Conservation (phyloP, 2,113 vertebrate genomes). For the Nothoprocta pentlandii region DNA sequence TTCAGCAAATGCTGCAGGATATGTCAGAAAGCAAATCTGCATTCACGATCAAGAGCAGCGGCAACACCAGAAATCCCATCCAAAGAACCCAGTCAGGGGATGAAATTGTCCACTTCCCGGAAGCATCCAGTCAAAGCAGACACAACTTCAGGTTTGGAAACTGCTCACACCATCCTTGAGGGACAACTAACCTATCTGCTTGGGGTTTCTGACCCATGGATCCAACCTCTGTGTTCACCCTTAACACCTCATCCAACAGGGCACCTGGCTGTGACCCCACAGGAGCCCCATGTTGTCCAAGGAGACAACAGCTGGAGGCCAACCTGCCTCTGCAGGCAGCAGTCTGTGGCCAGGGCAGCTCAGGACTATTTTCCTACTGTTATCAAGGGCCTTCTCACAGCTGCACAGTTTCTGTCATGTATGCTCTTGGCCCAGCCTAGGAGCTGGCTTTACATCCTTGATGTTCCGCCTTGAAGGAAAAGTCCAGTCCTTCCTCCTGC, state of each 20-base stretch:
- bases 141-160: not conserved
- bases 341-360: not conserved
- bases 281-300: no score
- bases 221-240: not conserved
- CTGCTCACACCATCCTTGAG: not conserved
- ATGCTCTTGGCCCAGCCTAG: not conserved
- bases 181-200: not conserved
- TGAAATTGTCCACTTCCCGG: not conserved
- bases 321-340: not conserved
- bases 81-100: not conserved
- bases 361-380: not conserved
- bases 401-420: not conserved
- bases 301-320: no score
- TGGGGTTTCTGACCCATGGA: accelerated
- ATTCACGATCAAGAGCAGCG: accelerated
- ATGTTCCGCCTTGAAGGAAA: not conserved
- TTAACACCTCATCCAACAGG: not conserved
- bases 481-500: not conserved
- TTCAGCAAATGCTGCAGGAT: not conserved
- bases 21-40: not conserved
- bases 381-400: not conserved
- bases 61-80: not conserved
- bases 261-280: no score
- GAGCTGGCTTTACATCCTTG: not conserved
- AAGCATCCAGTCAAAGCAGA: not conserved